These are phyloP conservation scores for Leptonema lineaticorne DNA, from an alignment of 1,140 invertebrate genomes.

Conservation along the genomic window DNA sequence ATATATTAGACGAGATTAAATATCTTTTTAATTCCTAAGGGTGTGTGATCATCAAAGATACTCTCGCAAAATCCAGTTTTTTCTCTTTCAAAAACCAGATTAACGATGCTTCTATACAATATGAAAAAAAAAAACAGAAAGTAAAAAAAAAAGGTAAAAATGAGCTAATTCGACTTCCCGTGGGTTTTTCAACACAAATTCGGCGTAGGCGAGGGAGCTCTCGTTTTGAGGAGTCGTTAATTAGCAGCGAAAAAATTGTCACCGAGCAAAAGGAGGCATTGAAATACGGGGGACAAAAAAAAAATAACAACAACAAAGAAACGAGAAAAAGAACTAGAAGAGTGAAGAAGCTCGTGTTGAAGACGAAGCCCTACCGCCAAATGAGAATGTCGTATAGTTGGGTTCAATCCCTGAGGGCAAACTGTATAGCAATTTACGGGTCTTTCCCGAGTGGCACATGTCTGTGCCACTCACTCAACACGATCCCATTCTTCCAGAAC, in stretches of 20 bases:
- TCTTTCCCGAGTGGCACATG: slow-evolving; percentile 33
- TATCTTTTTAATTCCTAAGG: too few relatives aligned
- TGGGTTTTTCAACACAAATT: not conserved
- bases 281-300: not conserved
- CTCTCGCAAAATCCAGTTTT: too few relatives aligned
- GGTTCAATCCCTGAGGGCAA: not conserved
- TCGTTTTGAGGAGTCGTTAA: slow-evolving; percentile 6
- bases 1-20: too few relatives aligned
- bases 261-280: too few relatives aligned
- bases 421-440: slow-evolving; percentile 25
- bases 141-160: too few relatives aligned
- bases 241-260: too few relatives aligned
- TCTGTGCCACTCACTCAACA: slow-evolving; percentile 10
- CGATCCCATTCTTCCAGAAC: not conserved
- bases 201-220: not conserved
- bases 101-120: too few relatives aligned
- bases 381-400: not conserved
- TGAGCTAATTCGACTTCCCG: not conserved
- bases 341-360: not conserved
- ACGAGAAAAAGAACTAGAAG: not conserved
- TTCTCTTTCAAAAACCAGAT: too few relatives aligned
- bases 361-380: not conserved
- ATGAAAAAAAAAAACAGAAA: too few relatives aligned
- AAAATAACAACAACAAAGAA: not conserved
- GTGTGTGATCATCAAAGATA: too few relatives aligned